Evolutionary conservation across 2,888 invertebrate species (phyloP).

Genomic region (Tetragonisca angustula): DNA sequence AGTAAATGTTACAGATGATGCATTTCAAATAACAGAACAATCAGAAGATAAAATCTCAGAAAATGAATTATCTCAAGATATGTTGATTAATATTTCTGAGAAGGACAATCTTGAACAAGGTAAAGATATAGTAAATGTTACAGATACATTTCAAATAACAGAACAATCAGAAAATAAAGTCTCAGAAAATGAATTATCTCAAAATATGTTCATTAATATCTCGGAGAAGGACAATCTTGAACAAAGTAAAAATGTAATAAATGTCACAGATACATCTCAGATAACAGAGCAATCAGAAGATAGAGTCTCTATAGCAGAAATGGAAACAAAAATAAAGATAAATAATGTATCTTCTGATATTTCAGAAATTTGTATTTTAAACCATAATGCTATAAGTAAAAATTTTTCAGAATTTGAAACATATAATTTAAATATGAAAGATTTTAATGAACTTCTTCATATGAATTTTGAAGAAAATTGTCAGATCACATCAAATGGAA

Average conservation of each 20-base stretch:
- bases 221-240: neutral
- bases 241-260: neutral
- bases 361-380: neutral
- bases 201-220: neutral
- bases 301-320: neutral
- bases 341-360: neutral
- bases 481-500: conserved; percentile 24
- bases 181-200: neutral
- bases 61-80: neutral
- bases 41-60: neutral
- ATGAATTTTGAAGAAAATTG: conserved; percentile 14
- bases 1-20: neutral
- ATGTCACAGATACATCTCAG: neutral
- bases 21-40: neutral
- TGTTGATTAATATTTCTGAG: neutral
- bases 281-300: neutral
- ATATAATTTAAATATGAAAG: neutral
- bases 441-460: conserved; percentile 31
- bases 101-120: neutral
- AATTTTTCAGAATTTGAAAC: neutral
- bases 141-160: neutral
- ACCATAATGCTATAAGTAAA: neutral
- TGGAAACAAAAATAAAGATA: neutral
- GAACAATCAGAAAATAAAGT: neutral
- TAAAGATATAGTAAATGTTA: neutral